These are phyloP conservation scores for Baryphthengus martii DNA, from an alignment of 2,113 vertebrate species.

Conservation along the genomic window DNA sequence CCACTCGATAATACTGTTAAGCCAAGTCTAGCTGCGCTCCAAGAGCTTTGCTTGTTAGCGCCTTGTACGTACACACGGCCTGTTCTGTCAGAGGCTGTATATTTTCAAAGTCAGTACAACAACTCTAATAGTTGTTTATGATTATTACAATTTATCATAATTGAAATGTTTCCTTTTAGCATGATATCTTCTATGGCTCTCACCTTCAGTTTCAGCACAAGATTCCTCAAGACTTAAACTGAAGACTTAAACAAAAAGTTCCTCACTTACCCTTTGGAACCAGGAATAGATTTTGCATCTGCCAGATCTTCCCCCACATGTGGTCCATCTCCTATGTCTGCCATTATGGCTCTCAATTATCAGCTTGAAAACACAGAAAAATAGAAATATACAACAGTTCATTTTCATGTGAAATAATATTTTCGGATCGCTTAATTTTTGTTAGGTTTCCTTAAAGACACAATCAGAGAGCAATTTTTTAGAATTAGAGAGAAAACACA, in stretches of 20 bases:
- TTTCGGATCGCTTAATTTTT: neutral
- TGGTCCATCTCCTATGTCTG: conserved; percentile 43
- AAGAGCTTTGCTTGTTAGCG: neutral
- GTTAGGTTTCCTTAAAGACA: neutral
- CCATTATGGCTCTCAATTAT: conserved; percentile 29
- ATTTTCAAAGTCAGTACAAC: neutral
- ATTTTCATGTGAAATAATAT: neutral
- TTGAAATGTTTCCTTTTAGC: neutral
- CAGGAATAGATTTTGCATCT: conserved; percentile 56
- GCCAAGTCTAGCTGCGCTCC: neutral
- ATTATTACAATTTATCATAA: neutral
- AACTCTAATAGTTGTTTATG: neutral
- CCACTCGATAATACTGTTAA: neutral
- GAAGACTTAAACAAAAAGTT: neutral
- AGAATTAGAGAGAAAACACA: neutral
- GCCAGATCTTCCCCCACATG: neutral
- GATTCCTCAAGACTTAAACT: neutral
- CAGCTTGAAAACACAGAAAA: conserved; percentile 27
- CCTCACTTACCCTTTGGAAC: conserved; percentile 60
- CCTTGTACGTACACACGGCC: neutral
- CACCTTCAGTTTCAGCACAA: neutral
- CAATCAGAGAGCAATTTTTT: neutral
- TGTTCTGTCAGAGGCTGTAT: neutral
- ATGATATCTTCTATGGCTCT: neutral
- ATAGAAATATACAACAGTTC: neutral